Evolutionary conservation across 2,888 invertebrate species (phyloP).

Genomic region (Drosophila pseudotalamancana): DNA sequence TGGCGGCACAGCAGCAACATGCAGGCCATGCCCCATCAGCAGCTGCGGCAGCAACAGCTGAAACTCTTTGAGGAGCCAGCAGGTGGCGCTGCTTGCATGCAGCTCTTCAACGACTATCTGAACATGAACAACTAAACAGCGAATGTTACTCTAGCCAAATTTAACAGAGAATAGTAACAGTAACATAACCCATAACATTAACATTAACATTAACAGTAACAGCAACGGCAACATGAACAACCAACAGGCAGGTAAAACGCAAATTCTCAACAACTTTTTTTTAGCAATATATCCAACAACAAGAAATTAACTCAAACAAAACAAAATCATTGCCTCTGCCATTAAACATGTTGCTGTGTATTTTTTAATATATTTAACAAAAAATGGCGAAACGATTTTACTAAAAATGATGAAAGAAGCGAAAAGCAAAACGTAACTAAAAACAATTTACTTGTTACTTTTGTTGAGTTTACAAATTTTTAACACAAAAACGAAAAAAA

Average conservation of each 20-base stretch:
- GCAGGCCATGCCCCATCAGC: conserved; percentile 26
- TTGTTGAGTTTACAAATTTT: conserved; percentile 61
- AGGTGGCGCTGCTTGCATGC: conserved; percentile 84
- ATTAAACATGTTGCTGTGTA: conserved; percentile 23
- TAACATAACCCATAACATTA: conserved; percentile 30
- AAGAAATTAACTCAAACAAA: conserved; percentile 23
- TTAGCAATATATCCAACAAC: conserved; percentile 23
- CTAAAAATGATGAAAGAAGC: conserved; percentile 11
- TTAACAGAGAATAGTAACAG: conserved; percentile 46
- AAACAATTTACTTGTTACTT: conserved; percentile 57
- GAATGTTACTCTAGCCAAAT: conserved; percentile 64
- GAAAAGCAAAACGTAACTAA: conserved; percentile 34
- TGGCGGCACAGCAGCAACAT: conserved; percentile 59
- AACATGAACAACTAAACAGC: conserved; percentile 85
- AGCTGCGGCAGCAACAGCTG: conserved; percentile 30
- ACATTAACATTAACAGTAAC: conserved; percentile 23
- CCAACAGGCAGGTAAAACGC: conserved; percentile 33
- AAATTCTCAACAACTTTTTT: conserved; percentile 41
- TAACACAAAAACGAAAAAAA: conserved; percentile 15
- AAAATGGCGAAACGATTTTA: conserved; percentile 40
- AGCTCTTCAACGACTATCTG: conserved; percentile 87
- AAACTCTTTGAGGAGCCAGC: conserved; percentile 50
- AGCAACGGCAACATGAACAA: conserved; percentile 15
- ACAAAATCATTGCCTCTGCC: conserved; percentile 23
- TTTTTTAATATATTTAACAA: conserved; percentile 19